A percentile compares a stretch with the other conserved stretches of the same genome.
Conservation (phyloP, 2,113 vertebrate genomes). For the Triplophysa tibetana region DNA sequence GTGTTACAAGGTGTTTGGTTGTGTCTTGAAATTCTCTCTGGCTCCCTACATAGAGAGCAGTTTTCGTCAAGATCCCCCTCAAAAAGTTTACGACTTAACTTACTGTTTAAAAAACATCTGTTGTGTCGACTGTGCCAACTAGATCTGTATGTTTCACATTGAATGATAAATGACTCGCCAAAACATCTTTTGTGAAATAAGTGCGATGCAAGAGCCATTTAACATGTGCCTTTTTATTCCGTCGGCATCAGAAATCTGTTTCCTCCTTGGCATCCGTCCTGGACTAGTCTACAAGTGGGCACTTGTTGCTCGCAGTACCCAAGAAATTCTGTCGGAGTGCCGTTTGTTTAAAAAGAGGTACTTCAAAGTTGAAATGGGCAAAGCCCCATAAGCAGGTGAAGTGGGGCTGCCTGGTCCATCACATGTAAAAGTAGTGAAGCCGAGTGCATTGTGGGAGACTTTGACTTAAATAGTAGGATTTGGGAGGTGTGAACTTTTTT, state of each 20-base stretch:
- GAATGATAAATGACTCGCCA: background rate
- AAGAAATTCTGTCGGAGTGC: background rate
- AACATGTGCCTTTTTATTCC: background rate
- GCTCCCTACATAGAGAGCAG: background rate
- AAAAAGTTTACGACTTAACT: background rate
- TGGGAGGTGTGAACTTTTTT: background rate
- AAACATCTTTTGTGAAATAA: background rate
- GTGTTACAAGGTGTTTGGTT: too few relatives aligned
- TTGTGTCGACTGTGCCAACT: background rate
- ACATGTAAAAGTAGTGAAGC: background rate
- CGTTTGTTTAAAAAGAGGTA: background rate
- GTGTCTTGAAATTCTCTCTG: background rate
- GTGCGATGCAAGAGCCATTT: background rate
- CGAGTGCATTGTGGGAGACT: background rate
- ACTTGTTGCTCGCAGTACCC: constrained; percentile 13
- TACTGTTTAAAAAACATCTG: background rate
- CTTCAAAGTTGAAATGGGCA: background rate
- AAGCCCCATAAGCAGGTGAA: constrained; percentile 1
- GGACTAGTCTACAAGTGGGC: background rate
- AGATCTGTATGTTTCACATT: background rate
- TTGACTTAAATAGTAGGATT: background rate
- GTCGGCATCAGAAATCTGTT: background rate
- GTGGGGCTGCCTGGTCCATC: background rate
- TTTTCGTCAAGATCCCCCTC: background rate
- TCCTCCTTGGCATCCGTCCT: constrained; percentile 3